Evolutionary conservation across 2,888 invertebrate species (phyloP), one percentile per base, ranked within the genome.

Genomic region (Griposia aprilina): DNA sequence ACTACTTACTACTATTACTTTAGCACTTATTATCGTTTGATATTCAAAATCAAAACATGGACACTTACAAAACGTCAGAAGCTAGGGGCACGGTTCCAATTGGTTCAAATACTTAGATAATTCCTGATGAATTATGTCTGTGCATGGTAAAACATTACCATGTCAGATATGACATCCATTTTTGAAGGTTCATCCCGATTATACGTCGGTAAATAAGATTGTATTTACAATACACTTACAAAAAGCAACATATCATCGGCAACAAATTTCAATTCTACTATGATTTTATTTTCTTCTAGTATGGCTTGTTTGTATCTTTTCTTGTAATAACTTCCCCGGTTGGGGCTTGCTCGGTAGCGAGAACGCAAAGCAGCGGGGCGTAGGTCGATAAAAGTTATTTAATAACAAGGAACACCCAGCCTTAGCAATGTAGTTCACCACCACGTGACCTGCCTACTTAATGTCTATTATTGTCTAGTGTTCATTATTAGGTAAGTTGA

Each of bases 311-410:
- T 87, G 84, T 85, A 87, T 89, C 76, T 89, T 87, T 89, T 83
- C 87, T 88, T 89, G 88, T 91, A 91, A 91, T 90, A 91, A 91
- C 90, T 90, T 91, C 78, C 85, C 82, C 82, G 78, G 85, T 85
- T 75, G 84, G 88, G 85, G 89, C 86, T 90, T 88, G 86, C 87
- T 85, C 72, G 80, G 84, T 82, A 88, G 86, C 85, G 87, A 84
- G 82, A 87, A 85, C 88, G 89, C 89, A 88, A 87, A 87, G 89
- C 88, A 89, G 82, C 87, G 89, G 90, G 91, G 92, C 87, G 91
- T 90, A 90, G 94, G 92, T 94, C 94, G 93, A 95, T 95, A 94
- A 95, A 96, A 96, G 93, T 96, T 96, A 96, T 96, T 96, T 95
- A 96, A 96, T 95, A 96, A 94, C 93, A 94, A 94, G 93, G 92